Conservation (phyloP, 1,140 invertebrate species). For the Platorchestia sp. region DNA sequence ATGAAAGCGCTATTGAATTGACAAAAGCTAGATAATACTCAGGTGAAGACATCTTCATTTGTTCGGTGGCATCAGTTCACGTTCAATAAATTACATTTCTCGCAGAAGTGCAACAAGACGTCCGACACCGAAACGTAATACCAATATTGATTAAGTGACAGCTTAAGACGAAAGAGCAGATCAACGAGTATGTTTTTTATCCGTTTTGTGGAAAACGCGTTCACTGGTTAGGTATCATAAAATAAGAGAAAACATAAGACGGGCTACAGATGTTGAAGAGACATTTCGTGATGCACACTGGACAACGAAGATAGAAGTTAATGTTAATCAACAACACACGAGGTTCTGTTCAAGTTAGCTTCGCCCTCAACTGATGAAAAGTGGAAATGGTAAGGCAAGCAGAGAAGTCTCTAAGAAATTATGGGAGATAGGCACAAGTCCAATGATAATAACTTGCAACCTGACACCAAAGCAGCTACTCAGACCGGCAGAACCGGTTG, state of each 20-base stretch:
- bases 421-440: neutral
- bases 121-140: neutral
- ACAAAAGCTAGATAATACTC: neutral
- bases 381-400: neutral
- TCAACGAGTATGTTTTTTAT: neutral
- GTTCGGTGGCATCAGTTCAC: neutral
- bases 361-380: neutral
- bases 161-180: neutral
- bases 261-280: neutral
- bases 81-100: neutral
- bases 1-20: neutral
- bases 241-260: neutral
- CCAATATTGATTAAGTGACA: neutral
- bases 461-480: slow-evolving; percentile 6
- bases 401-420: neutral
- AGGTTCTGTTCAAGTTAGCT: neutral
- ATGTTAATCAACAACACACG: neutral
- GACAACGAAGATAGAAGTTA: neutral
- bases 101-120: neutral
- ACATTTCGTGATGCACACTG: neutral
- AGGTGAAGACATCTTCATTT: neutral
- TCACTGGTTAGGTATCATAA: neutral
- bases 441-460: neutral
- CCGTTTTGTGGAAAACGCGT: neutral
- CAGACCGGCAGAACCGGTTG: slow-evolving; percentile 3